Percentiles rank a stretch among this genome's conserved stretches.
phyloP scores from a whole-genome alignment of 2,113 vertebrate genomes.

The Phyllostomus discolor region DNA sequence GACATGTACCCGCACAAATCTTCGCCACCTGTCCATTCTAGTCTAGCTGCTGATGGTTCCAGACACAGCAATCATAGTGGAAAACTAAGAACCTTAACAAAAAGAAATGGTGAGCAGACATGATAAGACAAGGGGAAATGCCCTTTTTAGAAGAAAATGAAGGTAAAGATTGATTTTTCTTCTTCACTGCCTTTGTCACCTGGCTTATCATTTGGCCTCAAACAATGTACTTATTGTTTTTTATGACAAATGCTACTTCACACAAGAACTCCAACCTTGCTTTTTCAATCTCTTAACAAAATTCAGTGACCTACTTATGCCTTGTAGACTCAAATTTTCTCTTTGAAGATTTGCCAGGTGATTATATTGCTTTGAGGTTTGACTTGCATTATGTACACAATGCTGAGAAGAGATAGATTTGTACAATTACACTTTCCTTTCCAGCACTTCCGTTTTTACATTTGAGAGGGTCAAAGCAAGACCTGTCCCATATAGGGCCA shows the following conservation, averaged over 20 bases:
- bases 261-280: background rate
- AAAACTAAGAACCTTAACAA: background rate
- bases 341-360: background rate
- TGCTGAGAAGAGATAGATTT: background rate
- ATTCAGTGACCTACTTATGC: background rate
- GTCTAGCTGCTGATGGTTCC: background rate
- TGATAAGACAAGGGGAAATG: background rate
- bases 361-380: background rate
- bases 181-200: background rate
- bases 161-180: background rate
- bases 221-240: background rate
- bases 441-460: background rate
- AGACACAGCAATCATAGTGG: background rate
- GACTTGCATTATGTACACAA: background rate
- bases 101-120: background rate
- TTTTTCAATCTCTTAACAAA: background rate
- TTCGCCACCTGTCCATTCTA: background rate
- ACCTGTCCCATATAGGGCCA: too few relatives aligned
- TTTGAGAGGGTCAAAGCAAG: background rate
- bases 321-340: background rate
- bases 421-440: background rate
- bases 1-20: background rate
- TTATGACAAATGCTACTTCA: background rate
- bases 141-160: background rate
- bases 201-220: background rate